Percentiles rank a stretch among this genome's conserved stretches.
phyloP scores from a whole-genome alignment of 1,140 invertebrate species.

The Episyrphus balteatus region DNA sequence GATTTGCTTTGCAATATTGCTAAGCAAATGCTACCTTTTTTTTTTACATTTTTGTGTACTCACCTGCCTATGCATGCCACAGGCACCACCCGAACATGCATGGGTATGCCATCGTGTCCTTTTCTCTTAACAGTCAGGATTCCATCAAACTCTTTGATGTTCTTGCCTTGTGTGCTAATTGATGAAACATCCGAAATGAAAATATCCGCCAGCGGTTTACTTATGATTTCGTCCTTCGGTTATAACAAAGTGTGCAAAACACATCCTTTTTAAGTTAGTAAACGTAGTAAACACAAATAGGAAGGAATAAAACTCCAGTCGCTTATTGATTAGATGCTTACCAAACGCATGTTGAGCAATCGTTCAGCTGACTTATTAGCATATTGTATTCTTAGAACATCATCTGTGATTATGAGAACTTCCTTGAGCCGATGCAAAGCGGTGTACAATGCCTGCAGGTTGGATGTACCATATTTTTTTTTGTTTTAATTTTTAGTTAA shows the following conservation, averaged over 20 bases:
- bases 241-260: too few relatives aligned
- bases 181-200: slow-evolving; percentile 44
- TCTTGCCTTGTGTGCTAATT: slow-evolving; percentile 48
- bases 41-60: slow-evolving; percentile 14
- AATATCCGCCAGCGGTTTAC: slow-evolving; percentile 53
- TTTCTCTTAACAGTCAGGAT: slow-evolving; percentile 70
- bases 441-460: slow-evolving; percentile 61
- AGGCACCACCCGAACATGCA: slow-evolving; percentile 62
- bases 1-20: too few relatives aligned
- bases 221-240: slow-evolving; percentile 56
- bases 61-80: slow-evolving; percentile 51
- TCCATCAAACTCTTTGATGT: slow-evolving; percentile 78
- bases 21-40: too few relatives aligned
- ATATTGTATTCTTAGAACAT: slow-evolving; percentile 65
- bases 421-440: slow-evolving; percentile 76
- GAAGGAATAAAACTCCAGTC: background rate
- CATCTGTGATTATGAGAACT: slow-evolving; percentile 77
- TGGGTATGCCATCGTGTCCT: slow-evolving; percentile 65
- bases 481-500: background rate
- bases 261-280: too few relatives aligned
- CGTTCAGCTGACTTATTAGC: slow-evolving; percentile 32
- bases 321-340: slow-evolving; percentile 10
- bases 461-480: background rate
- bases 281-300: too few relatives aligned
- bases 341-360: slow-evolving; percentile 35